Evolutionary conservation across 2,888 invertebrate species (phyloP), one percentile per base, ranked within the genome.

Genomic region (Steromphala cineraria): DNA sequence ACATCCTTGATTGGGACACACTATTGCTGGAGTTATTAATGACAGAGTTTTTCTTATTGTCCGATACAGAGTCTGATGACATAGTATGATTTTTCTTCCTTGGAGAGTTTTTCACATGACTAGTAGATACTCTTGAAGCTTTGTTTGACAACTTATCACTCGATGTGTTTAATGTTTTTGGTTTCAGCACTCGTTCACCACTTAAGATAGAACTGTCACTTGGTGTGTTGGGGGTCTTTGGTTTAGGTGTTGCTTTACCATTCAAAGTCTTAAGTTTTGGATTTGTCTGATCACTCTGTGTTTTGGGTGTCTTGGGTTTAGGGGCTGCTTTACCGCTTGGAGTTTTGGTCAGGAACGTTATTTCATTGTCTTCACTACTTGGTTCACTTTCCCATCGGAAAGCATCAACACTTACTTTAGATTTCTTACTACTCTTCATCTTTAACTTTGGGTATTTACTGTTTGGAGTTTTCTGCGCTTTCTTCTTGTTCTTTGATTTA

Each of bases 401-500:
- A 55, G 79, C 53, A 67, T 75, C n/a, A 78, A 10, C 4, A 10
- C 8, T 46, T 13, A 71, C 67, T 40, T 76, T 55, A 52, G 75
- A 5, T 24, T 15, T 52, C 36, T 67, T 71, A 19, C 46, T 71
- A 31, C 28, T 13, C 31, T 74, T 74, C 46, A 62, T 62, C 28
- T 62, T 62, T 28, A 62, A 17, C 28, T 62, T 62, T 21, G 62
- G 62, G 28, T 78, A 36, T 55, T 31, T 52, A 17, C 52, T 53
- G 52, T 46, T 55, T 71, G 74, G 19, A 13, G 28, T 53, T 78
- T 82, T 79, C 75, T 67, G n/a, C 62, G 67, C 21, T 31, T 77
- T 74, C 79, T 84, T 75, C 53, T n/a, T 13, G 46, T 62, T 75
- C 78, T 67, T 21, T 52, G 46, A 52, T 52, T 67, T 21, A 28